Evolutionary conservation across 2,888 invertebrate genomes (phyloP).

Genomic region (Trichogramma dendrolimi): DNA sequence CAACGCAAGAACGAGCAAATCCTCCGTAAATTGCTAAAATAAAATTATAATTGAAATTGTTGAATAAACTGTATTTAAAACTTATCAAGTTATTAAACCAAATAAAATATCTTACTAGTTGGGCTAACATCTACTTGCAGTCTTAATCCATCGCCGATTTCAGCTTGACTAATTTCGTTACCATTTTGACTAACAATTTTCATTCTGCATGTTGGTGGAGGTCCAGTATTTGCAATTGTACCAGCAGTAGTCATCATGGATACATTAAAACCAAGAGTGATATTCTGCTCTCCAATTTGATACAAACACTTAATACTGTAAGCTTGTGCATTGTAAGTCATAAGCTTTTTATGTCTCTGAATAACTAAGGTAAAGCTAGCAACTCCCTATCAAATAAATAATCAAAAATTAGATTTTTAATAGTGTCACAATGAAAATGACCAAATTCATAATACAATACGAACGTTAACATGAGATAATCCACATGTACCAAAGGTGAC

Average conservation of each 20-base stretch:
- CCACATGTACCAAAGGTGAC: conserved; percentile 90
- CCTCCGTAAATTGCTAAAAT: conserved; percentile 82
- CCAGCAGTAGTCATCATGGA: conserved; percentile 93
- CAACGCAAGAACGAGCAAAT: conserved; percentile 87
- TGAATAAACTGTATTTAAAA: not conserved
- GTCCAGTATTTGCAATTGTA: conserved; percentile 91
- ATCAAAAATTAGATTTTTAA: conserved; percentile 8
- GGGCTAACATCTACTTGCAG: conserved; percentile 82
- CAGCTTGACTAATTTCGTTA: conserved; percentile 84
- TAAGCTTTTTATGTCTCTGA: conserved; percentile 92
- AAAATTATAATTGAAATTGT: conserved; percentile 2
- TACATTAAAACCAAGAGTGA: conserved; percentile 89
- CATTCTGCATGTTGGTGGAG: conserved; percentile 89
- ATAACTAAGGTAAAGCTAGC: conserved; percentile 91
- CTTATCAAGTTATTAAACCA: not conserved
- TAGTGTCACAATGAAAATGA: not conserved
- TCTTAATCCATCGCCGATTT: conserved; percentile 85
- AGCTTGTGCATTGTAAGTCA: conserved; percentile 91
- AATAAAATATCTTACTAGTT: conserved; percentile 48
- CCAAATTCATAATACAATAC: conserved; percentile 42
- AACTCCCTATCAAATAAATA: conserved; percentile 62
- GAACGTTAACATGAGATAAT: conserved; percentile 82
- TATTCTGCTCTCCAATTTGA: conserved; percentile 88
- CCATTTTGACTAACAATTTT: conserved; percentile 82
- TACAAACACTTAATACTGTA: conserved; percentile 95